These are phyloP conservation scores for Andrena haemorrhoa DNA, from an alignment of 2,888 invertebrate species.

Conservation along the genomic window DNA sequence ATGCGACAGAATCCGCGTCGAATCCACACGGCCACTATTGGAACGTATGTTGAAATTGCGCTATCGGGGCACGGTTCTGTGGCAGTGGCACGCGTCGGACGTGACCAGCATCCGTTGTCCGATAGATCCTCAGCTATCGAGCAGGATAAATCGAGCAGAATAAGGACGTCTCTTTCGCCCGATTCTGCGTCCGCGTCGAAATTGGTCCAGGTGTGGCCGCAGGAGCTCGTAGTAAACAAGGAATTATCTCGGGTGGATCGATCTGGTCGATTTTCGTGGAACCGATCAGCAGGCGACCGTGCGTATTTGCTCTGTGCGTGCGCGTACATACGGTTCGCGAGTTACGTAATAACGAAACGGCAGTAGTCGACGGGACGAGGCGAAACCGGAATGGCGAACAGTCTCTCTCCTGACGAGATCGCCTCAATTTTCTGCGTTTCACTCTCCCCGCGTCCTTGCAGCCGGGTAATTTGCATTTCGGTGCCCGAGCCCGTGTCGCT, in stretches of 20 bases:
- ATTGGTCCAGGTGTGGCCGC: neutral
- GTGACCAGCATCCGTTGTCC: neutral
- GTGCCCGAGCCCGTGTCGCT: conserved; percentile 63
- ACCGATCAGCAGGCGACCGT: conserved; percentile 22
- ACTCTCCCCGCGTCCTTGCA: conserved; percentile 70
- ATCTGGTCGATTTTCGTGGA: conserved; percentile 36
- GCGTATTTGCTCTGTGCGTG: neutral
- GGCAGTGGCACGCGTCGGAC: conserved; percentile 17
- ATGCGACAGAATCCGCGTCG: conserved; percentile 67
- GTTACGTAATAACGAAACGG: conserved; percentile 55
- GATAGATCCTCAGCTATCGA: neutral
- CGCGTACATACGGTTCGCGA: conserved; percentile 16
- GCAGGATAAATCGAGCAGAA: neutral
- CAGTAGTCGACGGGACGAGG: conserved; percentile 27
- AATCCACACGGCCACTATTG: conserved; percentile 40
- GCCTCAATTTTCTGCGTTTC: conserved; percentile 65
- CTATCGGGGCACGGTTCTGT: neutral
- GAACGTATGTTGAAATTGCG: conserved; percentile 11
- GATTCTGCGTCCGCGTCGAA: neutral
- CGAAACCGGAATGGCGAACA: conserved; percentile 55
- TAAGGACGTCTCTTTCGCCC: conserved; percentile 10
- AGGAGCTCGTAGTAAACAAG: neutral
- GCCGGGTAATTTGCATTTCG: conserved; percentile 77
- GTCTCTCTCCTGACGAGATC: conserved; percentile 45
- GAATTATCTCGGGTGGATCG: conserved; percentile 4